phyloP scores from a whole-genome alignment of 92 coral and sea anemone species.

The Pocillopora grandis region DNA sequence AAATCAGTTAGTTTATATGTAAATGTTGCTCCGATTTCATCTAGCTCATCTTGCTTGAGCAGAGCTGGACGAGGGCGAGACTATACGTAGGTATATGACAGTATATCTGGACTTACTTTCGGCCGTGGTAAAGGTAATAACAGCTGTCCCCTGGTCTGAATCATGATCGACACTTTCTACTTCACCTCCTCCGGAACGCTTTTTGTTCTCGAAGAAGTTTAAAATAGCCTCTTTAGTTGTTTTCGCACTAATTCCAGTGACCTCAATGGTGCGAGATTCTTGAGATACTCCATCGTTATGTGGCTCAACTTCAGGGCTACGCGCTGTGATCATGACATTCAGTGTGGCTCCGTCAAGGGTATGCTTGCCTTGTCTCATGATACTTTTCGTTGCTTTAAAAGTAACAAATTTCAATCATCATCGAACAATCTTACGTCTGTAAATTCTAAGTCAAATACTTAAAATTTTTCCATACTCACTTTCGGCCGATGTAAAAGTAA shows the following conservation, averaged over 20 bases:
- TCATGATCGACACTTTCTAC: slow-evolving; percentile 44
- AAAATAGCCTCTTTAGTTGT: slow-evolving; percentile 66
- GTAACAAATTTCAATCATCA: too few species aligned
- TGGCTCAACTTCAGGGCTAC: not conserved
- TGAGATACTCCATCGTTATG: not conserved
- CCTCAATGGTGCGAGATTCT: slow-evolving; percentile 32
- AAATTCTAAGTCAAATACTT: too few species aligned
- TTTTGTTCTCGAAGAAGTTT: slow-evolving; percentile 75
- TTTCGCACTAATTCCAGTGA: slow-evolving; percentile 52
- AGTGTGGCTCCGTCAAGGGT: slow-evolving; percentile 16
- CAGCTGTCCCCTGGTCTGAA: slow-evolving; percentile 44
- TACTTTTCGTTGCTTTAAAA: not conserved
- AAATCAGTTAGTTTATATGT: too few species aligned
- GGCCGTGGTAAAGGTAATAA: slow-evolving; percentile 57
- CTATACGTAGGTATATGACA: too few species aligned
- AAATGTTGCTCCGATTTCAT: too few species aligned
- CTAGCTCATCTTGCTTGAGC: too few species aligned
- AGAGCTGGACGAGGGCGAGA: too few species aligned
- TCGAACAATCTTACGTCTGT: not conserved
- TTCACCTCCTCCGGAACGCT: slow-evolving; percentile 90
- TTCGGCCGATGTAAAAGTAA: slow-evolving; percentile 57
- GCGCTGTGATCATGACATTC: not conserved
- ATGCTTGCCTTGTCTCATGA: slow-evolving; percentile 6
- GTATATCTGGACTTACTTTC: slow-evolving; percentile 48
- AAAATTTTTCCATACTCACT: slow-evolving; percentile 23